Base-by-base conservation (phyloP, 2,888 invertebrate genomes). In the Andrena bucephala region DNA sequence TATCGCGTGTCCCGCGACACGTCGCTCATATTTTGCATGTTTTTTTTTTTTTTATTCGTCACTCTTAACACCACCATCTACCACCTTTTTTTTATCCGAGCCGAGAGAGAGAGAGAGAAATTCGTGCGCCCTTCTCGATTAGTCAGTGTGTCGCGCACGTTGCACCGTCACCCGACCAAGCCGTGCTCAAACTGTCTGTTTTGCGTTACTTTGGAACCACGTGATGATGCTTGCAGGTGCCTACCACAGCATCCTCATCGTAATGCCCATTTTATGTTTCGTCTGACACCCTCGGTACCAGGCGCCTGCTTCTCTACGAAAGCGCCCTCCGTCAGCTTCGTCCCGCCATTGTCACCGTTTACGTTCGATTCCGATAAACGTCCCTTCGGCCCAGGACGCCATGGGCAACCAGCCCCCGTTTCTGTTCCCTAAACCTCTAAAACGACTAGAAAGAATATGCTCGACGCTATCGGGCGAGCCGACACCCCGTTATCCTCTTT, bases 81-180 rank as follows among this genome's bases (percentile, higher is more conserved):
- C 80, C 84, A 78, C 88, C 72, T 85, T 70, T 74, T 80, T 75
- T 76, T 85, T 74, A 67, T 71, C 76, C 85, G 85, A 72, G 83
- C 77, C 72, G 78, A 83, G 76, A 83, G 77, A 78, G 72, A 81
- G 76, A 78, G 69, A 84, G 72, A 79, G 77, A 78, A 70, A 79
- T 69, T 75, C 83, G 85, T 83, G 86, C 87, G 77, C 83, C 81
- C 81, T 79, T 82, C 79, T 86, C 80, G 85, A 81, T 89, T 85
- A 85, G 77, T 83, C 85, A 57, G 57, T 57, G 57, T 57, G 57
- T 84, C 88, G 86, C 89, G 72, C 85, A 81, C 85, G 72, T 83
- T 74, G 90, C 91, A 92, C 93, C 93, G 91, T 92, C 93, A 93
- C 93, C 93, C 92, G 90, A 91, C 78, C 88, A 93, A 93, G 92